Percentiles rank a stretch among this genome's conserved stretches.
phyloP scores from a whole-genome alignment of 2,888 invertebrate genomes.

The Mythimna impura region DNA sequence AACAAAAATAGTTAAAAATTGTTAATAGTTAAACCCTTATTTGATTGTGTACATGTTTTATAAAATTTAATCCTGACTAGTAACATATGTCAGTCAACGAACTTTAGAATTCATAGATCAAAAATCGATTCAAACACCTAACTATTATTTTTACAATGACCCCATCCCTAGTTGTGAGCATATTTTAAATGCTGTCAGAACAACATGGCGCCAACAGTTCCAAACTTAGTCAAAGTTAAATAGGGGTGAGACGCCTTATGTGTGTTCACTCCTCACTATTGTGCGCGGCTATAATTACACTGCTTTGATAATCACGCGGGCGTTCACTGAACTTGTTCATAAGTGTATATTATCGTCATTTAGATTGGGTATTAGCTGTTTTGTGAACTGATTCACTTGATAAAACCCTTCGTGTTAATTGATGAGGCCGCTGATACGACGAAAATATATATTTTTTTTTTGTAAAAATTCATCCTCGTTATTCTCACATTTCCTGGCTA shows the following conservation, averaged over 20 bases:
- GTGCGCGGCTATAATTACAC: slow-evolving; percentile 65
- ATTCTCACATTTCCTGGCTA: too few relatives aligned
- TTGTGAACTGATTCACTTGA: background rate
- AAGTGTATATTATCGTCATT: slow-evolving; percentile 46
- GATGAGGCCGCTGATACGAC: background rate
- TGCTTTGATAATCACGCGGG: slow-evolving; percentile 65
- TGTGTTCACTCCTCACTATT: slow-evolving; percentile 78
- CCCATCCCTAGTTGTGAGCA: slow-evolving; percentile 75
- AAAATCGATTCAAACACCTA: slow-evolving; percentile 11
- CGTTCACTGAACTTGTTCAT: slow-evolving; percentile 58
- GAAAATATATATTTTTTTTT: background rate
- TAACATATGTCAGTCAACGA: background rate
- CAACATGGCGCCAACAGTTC: slow-evolving; percentile 84
- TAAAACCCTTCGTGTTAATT: background rate
- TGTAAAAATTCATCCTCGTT: too few relatives aligned
- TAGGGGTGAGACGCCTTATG: slow-evolving; percentile 80
- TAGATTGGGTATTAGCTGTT: slow-evolving; percentile 37
- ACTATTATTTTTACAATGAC: slow-evolving; percentile 61
- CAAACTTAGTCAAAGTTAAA: slow-evolving; percentile 83
- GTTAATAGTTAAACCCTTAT: too few relatives aligned
- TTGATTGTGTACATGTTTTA: too few relatives aligned
- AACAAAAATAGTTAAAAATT: too few relatives aligned
- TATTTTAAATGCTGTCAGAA: slow-evolving; percentile 88
- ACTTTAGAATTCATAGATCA: background rate
- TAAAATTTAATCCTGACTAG: too few relatives aligned